These are phyloP conservation scores for Achroia grisella DNA, from an alignment of 1,140 invertebrate genomes.

Conservation along the genomic window DNA sequence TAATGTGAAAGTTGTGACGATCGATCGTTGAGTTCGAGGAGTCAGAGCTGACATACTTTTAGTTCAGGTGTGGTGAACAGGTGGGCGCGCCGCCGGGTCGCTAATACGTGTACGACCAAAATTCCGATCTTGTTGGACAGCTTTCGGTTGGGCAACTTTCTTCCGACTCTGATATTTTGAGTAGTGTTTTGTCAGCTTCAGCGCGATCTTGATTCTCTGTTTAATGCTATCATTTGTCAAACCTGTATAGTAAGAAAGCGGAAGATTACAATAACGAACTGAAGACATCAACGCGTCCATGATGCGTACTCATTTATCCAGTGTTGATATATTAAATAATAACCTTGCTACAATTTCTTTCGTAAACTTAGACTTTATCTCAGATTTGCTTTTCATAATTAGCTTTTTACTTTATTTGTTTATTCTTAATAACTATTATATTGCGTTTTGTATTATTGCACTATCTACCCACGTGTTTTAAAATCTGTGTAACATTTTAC, in stretches of 20 bases:
- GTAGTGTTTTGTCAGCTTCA: constrained; percentile 5
- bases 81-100: constrained; percentile 48
- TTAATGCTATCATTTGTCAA: not conserved
- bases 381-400: too few relatives aligned
- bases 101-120: constrained; percentile 47
- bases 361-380: too few relatives aligned
- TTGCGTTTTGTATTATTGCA: too few relatives aligned
- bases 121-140: constrained; percentile 61
- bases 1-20: constrained; percentile 68
- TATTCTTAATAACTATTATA: too few relatives aligned
- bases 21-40: constrained; percentile 57
- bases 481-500: too few relatives aligned
- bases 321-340: constrained; percentile 6
- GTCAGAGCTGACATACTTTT: constrained; percentile 67
- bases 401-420: too few relatives aligned
- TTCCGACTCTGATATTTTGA: constrained; percentile 24
- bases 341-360: too few relatives aligned
- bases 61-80: constrained; percentile 57
- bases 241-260: constrained; percentile 21
- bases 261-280: constrained; percentile 26
- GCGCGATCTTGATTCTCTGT: not conserved
- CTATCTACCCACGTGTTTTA: too few relatives aligned
- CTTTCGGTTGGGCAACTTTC: constrained; percentile 63
- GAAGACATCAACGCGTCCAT: constrained; percentile 69
- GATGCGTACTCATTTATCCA: not conserved